Evolutionary conservation across 2,888 invertebrate species (phyloP), one percentile per base, ranked within the genome.

Genomic region (Nipponacmea schrenckii): DNA sequence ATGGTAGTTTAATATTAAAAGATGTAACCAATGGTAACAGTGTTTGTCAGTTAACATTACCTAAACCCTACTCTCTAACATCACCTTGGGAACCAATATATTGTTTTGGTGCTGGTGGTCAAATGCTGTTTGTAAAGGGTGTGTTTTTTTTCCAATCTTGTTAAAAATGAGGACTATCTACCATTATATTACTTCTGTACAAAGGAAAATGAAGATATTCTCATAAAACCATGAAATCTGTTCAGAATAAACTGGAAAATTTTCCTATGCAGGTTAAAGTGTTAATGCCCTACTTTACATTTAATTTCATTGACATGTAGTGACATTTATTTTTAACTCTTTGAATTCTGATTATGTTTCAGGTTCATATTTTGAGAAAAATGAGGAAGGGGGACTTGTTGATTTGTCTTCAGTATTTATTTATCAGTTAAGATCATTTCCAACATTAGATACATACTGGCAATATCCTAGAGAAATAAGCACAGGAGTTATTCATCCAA

Each of bases 51-150:
- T 68, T 84, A 12, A 75, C 77, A 14, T 67, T 87, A 44, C 85
- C 85, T 2, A 67, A 76, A 14, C 77, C 79, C 0, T 79, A 81
- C 74, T 78, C 82, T 39, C 68, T 85, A 8, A 70, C 81, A 48
- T 76, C 83, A 27, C 84, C 86, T 27, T 86, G 85, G 85, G 82
- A 85, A 62, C 86, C 86, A n/a, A 73, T 86, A 1, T 68, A 84
- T 17, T 78, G 84, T 44, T 68, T 85, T 31, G 85, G 83, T 24
- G 81, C 77, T 26, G 74, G 77, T 27, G 85, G 85, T 20, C 80
- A 83, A 44, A 77, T 79, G 63, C 68, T 86, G 27, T 86, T 79
- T 80, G 74, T 87, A 5, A 84, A 84, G 81, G 86, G 86, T 85
- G 67, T 71, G 74, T 71, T 31, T 26, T 10, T 48, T 15, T 44